Evolutionary conservation across 2,113 vertebrate genomes (phyloP).

Genomic region (Microcebus lehilahytsara): DNA sequence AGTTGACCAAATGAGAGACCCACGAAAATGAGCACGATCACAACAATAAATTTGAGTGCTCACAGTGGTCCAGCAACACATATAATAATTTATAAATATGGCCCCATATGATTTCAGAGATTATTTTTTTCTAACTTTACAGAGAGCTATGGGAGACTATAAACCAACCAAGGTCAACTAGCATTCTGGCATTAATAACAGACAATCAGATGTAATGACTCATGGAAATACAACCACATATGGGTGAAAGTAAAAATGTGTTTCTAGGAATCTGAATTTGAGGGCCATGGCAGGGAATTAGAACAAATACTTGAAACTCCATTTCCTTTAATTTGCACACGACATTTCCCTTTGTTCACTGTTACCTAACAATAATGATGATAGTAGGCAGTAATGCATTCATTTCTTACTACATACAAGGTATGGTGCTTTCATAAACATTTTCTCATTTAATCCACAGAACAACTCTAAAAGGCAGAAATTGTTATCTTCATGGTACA

Average conservation of each 20-base stretch:
- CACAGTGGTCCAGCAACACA: background rate
- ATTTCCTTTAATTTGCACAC: background rate
- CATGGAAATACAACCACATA: background rate
- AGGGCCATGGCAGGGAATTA: background rate
- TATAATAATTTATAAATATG: background rate
- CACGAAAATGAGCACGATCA: background rate
- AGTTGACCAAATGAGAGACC: background rate
- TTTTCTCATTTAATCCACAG: background rate
- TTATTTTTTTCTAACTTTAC: background rate
- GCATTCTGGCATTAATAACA: background rate
- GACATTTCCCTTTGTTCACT: background rate
- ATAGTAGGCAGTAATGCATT: background rate
- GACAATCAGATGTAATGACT: background rate
- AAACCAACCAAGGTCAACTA: background rate
- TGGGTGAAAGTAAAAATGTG: background rate
- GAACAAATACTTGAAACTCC: background rate
- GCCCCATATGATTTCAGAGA: background rate
- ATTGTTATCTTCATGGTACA: background rate
- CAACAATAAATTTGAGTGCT: slow-evolving; percentile 25
- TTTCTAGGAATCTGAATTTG: background rate
- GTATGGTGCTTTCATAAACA: background rate
- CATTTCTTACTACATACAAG: background rate
- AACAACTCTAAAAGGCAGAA: background rate
- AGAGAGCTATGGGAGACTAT: background rate
- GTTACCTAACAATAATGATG: background rate